A percentile compares a stretch with the other conserved stretches of the same genome.
These are phyloP conservation scores for Zingel zingel DNA, from an alignment of 2,113 vertebrate species.

Conservation along the genomic window DNA sequence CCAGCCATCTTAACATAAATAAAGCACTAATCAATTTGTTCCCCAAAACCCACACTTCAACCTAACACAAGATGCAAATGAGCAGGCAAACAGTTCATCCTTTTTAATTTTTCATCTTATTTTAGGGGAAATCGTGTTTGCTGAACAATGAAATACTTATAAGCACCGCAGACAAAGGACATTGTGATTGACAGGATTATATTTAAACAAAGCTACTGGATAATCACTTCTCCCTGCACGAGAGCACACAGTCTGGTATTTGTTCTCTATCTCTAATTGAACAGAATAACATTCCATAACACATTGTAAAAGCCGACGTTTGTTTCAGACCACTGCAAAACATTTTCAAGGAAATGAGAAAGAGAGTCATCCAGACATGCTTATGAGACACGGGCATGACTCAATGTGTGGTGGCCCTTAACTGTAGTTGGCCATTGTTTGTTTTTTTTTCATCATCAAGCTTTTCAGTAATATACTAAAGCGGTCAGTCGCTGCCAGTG, in stretches of 20 bases:
- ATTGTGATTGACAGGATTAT: constrained; percentile 79
- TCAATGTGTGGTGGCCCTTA: constrained; percentile 3
- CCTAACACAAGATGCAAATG: constrained; percentile 55
- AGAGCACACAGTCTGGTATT: constrained; percentile 62
- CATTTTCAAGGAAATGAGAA: constrained; percentile 33
- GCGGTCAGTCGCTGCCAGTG: not conserved
- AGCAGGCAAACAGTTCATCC: constrained; percentile 69
- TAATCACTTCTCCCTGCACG: constrained; percentile 74
- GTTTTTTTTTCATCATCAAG: not conserved
- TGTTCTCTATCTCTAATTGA: constrained; percentile 76
- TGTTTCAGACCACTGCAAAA: constrained; percentile 28
- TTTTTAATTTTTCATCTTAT: constrained; percentile 78
- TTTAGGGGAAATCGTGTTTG: constrained; percentile 77
- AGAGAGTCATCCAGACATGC: not conserved
- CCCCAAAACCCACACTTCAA: constrained; percentile 39
- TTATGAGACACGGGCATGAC: not conserved
- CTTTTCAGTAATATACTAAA: constrained; percentile 7
- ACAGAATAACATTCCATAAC: constrained; percentile 69
- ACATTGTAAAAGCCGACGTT: constrained; percentile 53
- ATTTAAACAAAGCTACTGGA: constrained; percentile 76
- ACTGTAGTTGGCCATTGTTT: not conserved
- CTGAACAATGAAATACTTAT: constrained; percentile 81
- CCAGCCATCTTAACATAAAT: constrained; percentile 43
- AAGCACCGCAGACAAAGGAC: constrained; percentile 71
- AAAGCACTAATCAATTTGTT: constrained; percentile 56